Conservation (phyloP, 2,888 invertebrate species). For the Stratiomys singularior region DNA sequence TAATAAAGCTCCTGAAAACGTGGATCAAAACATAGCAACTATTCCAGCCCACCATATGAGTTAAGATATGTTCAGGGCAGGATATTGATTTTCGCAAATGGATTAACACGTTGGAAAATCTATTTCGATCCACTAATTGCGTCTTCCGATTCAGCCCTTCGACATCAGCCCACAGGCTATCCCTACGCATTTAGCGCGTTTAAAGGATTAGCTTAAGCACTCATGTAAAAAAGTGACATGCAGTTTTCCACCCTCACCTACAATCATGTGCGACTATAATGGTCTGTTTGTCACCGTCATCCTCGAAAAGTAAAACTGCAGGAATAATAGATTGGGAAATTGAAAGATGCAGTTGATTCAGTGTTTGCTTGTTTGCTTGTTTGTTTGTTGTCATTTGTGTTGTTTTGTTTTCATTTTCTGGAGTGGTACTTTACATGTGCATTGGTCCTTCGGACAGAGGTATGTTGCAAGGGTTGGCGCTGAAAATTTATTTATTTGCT, state of each 20-base stretch:
- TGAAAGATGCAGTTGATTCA: constrained; percentile 2
- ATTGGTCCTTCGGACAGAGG: neutral
- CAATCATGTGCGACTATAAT: too few species aligned
- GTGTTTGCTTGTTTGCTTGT: neutral
- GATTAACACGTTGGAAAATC: too few species aligned
- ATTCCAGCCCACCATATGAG: too few species aligned
- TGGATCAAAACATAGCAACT: too few species aligned
- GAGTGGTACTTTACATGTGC: neutral
- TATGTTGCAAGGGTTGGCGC: too few species aligned
- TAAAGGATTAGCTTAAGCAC: neutral
- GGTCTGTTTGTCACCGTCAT: neutral
- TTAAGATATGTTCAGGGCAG: too few species aligned
- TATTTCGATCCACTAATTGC: neutral
- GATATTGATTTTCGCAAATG: too few species aligned
- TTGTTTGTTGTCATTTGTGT: constrained; percentile 6
- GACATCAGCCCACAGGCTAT: neutral
- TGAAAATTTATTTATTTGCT: too few species aligned
- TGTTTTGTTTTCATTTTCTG: constrained; percentile 16
- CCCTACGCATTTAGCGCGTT: neutral
- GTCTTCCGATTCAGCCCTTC: neutral
- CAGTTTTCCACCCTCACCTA: neutral
- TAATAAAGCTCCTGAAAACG: too few species aligned
- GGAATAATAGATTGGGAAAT: neutral
- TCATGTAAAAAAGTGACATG: constrained; percentile 3
- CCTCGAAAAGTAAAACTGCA: neutral